Evolutionary conservation across 1,140 invertebrate species (phyloP).

Genomic region (Nomia melanderi): DNA sequence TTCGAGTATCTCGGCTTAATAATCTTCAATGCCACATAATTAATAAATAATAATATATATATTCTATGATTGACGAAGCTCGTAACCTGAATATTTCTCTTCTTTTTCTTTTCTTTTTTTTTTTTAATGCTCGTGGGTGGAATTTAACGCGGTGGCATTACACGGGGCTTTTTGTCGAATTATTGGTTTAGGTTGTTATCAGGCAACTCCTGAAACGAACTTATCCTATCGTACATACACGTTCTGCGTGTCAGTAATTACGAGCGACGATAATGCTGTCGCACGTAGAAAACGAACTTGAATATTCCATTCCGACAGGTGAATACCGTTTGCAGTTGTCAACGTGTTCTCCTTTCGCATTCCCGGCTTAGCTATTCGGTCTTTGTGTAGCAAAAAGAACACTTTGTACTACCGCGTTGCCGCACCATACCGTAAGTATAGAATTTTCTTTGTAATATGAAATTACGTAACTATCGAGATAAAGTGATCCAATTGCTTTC

Average conservation of each 20-base stretch:
- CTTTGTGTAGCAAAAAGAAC: not conserved
- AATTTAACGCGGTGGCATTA: constrained; percentile 38
- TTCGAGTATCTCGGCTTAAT: not conserved
- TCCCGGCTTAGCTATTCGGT: constrained; percentile 1
- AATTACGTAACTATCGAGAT: constrained; percentile 18
- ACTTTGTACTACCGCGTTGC: not conserved
- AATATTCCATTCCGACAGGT: constrained; percentile 74
- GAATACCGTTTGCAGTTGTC: constrained; percentile 56
- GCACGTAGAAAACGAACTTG: constrained; percentile 72
- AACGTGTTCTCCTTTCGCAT: constrained; percentile 31
- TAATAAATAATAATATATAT: not conserved
- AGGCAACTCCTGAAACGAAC: constrained; percentile 70
- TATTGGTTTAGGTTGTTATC: constrained; percentile 68
- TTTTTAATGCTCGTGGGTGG: not conserved
- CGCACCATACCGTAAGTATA: constrained; percentile 9
- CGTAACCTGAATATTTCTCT: constrained; percentile 19
- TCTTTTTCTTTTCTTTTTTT: no score
- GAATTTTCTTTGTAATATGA: not conserved
- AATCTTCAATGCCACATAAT: not conserved
- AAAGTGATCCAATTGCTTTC: no score
- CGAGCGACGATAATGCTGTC: constrained; percentile 69
- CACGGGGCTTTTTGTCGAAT: constrained; percentile 50
- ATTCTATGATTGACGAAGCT: constrained; percentile 12
- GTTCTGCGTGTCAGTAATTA: constrained; percentile 75
- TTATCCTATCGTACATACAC: constrained; percentile 71